Evolutionary conservation across 2,888 invertebrate species (phyloP).

Genomic region (Actias luna): DNA sequence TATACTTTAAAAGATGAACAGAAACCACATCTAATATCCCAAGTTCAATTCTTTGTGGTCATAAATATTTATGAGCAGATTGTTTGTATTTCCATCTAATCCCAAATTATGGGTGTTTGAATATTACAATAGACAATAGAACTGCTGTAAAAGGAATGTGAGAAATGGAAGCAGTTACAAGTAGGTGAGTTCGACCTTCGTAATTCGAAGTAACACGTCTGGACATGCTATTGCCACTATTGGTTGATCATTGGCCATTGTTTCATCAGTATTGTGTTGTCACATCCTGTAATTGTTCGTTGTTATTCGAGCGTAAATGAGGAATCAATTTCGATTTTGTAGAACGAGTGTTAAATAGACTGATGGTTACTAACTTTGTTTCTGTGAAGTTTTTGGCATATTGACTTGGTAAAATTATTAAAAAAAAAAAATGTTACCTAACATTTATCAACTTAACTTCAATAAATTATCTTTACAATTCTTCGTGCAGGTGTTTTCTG

Average conservation of each 20-base stretch:
- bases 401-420: no score
- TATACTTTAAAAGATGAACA: no score
- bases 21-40: background rate
- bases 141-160: background rate
- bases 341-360: background rate
- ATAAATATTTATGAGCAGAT: background rate
- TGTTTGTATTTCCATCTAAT: background rate
- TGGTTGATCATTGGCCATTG: constrained; percentile 4
- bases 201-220: constrained; percentile 5
- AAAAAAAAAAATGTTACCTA: background rate
- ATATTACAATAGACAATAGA: background rate
- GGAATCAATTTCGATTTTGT: constrained; percentile 4
- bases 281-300: constrained; percentile 19
- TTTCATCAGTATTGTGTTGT: constrained; percentile 4
- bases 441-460: background rate
- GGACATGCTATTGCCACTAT: constrained; percentile 5
- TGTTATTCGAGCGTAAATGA: constrained; percentile 16
- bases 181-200: background rate
- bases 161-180: constrained; percentile 2
- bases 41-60: background rate
- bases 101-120: background rate
- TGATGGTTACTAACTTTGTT: background rate
- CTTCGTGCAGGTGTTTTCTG: background rate
- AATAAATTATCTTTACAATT: background rate
- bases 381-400: background rate